Conservation (phyloP, 1,140 invertebrate genomes). For the Thaumetopoea pityocampa region DNA sequence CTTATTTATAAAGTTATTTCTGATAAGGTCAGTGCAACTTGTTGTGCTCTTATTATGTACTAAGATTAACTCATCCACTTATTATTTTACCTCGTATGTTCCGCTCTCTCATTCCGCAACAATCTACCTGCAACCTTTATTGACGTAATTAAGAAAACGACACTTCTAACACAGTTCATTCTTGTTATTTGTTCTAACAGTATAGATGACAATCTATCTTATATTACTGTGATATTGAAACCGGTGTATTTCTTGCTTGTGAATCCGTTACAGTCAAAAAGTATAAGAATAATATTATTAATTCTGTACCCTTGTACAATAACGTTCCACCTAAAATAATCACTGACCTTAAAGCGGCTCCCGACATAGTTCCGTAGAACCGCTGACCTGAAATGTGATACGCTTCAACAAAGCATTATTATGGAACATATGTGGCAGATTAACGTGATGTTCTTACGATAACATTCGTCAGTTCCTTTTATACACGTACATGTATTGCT, state of each 20-base stretch:
- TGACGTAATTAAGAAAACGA: conserved; percentile 7
- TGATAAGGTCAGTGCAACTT: conserved; percentile 9
- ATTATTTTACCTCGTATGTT: background rate
- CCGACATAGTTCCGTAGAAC: background rate
- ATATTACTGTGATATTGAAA: too few relatives aligned
- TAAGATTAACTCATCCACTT: background rate
- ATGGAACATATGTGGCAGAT: conserved; percentile 4
- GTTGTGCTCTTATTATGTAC: background rate
- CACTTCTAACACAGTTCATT: conserved; percentile 6
- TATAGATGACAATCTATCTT: background rate
- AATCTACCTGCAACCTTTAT: conserved; percentile 8
- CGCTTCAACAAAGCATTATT: conserved; percentile 1
- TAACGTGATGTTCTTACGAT: conserved; percentile 1
- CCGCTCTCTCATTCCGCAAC: conserved; percentile 2
- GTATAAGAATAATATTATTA: too few relatives aligned
- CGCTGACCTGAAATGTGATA: conserved; percentile 2
- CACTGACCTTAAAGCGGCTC: conserved; percentile 5
- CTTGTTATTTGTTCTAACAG: conserved; percentile 1
- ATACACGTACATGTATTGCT: too few relatives aligned
- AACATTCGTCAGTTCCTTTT: conserved; percentile 6
- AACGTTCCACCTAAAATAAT: conserved; percentile 1
- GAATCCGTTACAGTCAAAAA: too few relatives aligned
- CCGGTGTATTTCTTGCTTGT: too few relatives aligned
- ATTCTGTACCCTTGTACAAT: too few relatives aligned
- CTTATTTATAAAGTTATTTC: conserved; percentile 13